A percentile compares a stretch with the other conserved stretches of the same genome.
These are phyloP conservation scores for Chrysaora quinquecirrha DNA, from an alignment of 30 jellyfish, hydroid and myxozoan genomes.

Conservation along the genomic window DNA sequence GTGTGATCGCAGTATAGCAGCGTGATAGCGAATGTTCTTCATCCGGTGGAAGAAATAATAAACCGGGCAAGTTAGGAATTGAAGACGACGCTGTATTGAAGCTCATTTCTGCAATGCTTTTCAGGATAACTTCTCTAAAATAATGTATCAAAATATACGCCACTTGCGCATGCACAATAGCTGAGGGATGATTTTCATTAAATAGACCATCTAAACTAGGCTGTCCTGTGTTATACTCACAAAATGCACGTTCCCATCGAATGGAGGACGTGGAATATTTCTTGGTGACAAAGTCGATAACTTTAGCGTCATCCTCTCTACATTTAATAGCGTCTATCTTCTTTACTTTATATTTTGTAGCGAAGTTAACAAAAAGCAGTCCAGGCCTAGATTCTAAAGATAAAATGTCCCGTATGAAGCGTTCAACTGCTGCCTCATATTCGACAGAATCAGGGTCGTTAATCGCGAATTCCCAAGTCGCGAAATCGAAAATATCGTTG, in stretches of 20 bases:
- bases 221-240: conserved; percentile 12
- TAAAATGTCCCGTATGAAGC: conserved; percentile 45
- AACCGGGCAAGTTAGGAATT: conserved; percentile 31
- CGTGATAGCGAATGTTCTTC: conserved; percentile 13
- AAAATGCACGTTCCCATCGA: conserved; percentile 50
- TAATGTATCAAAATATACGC: conserved; percentile 59
- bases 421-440: conserved; percentile 60
- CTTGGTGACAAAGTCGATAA: conserved; percentile 48
- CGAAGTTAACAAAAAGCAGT: conserved; percentile 59
- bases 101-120: not conserved
- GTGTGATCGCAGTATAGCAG: conserved; percentile 80
- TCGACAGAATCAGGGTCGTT: conserved; percentile 82
- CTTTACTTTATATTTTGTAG: conserved; percentile 40
- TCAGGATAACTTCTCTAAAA: conserved; percentile 39
- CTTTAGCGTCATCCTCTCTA: conserved; percentile 53
- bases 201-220: conserved; percentile 20
- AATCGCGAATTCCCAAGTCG: conserved; percentile 93
- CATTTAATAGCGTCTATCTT: conserved; percentile 10
- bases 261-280: conserved; percentile 49
- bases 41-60: conserved; percentile 27
- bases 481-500: conserved; percentile 78
- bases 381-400: conserved; percentile 58
- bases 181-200: conserved; percentile 86
- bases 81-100: not conserved
- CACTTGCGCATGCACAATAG: conserved; percentile 92